phyloP scores from a whole-genome alignment of 2,888 invertebrate species.

The Helleia helle region DNA sequence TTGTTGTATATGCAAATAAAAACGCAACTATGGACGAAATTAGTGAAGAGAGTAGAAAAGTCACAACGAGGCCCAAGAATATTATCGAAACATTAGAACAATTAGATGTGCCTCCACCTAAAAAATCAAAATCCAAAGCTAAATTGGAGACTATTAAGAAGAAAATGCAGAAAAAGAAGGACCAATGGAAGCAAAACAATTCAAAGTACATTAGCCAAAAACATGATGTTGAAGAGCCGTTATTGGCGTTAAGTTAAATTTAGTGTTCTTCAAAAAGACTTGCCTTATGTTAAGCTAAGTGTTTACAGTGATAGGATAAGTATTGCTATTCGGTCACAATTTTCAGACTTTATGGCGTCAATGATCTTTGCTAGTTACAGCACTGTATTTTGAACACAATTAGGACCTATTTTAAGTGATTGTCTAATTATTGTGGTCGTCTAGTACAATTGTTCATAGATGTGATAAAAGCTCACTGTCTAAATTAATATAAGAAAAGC shows the following conservation, averaged over 20 bases:
- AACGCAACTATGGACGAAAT: slow-evolving; percentile 78
- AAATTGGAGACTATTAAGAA: slow-evolving; percentile 75
- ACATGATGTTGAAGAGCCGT: slow-evolving; percentile 75
- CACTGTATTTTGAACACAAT: too few relatives aligned
- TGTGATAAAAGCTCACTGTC: slow-evolving; percentile 47
- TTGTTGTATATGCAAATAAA: slow-evolving; percentile 88
- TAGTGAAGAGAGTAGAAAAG: slow-evolving; percentile 53
- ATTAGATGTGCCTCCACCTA: slow-evolving; percentile 73
- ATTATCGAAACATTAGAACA: slow-evolving; percentile 86
- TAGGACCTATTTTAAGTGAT: not conserved
- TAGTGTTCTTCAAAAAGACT: slow-evolving; percentile 54
- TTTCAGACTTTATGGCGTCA: slow-evolving; percentile 11
- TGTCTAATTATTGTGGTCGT: not conserved
- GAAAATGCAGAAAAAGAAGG: slow-evolving; percentile 52
- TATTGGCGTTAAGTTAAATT: slow-evolving; percentile 79
- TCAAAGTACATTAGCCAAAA: slow-evolving; percentile 49
- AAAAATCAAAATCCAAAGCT: slow-evolving; percentile 76
- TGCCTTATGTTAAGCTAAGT: slow-evolving; percentile 45
- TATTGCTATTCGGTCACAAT: slow-evolving; percentile 3
- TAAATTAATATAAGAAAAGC: slow-evolving; percentile 33
- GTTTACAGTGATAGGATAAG: slow-evolving; percentile 29
- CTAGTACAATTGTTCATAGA: slow-evolving; percentile 22
- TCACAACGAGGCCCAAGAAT: slow-evolving; percentile 79
- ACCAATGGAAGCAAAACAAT: slow-evolving; percentile 59
- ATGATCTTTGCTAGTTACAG: too few relatives aligned